Evolutionary conservation across 1,140 invertebrate genomes (phyloP).

Genomic region (Lepidostoma basale): DNA sequence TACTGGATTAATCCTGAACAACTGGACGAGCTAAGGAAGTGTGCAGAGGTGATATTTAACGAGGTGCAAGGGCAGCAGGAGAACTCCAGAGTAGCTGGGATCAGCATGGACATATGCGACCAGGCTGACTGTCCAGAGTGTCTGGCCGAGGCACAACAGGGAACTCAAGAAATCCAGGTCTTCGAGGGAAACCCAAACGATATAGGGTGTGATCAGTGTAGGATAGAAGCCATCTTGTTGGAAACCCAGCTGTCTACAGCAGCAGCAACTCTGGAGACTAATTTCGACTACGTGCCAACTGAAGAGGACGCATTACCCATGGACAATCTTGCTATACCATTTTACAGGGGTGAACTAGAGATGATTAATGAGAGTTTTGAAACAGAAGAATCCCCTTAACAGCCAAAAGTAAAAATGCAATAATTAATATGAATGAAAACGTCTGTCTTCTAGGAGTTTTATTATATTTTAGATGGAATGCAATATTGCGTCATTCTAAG

Average conservation of each 20-base stretch:
- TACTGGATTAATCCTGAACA: conserved; percentile 33
- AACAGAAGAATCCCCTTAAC: conserved; percentile 31
- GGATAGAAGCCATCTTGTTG: conserved; percentile 21
- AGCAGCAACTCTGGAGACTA: conserved; percentile 33
- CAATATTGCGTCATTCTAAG: no score
- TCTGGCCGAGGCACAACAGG: neutral
- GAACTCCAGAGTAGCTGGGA: conserved; percentile 14
- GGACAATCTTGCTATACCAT: conserved; percentile 31
- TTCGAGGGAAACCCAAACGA: neutral
- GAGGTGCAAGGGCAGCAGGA: conserved; percentile 35
- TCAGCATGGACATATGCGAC: conserved; percentile 35
- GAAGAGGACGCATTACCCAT: conserved; percentile 14
- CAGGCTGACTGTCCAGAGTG: conserved; percentile 9
- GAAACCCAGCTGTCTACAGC: neutral
- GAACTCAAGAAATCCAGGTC: neutral
- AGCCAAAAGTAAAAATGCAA: no score
- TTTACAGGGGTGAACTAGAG: conserved; percentile 39
- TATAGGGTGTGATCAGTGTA: conserved; percentile 1
- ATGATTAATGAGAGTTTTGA: conserved; percentile 46
- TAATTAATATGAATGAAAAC: no score
- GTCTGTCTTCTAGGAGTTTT: no score
- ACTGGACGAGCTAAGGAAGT: conserved; percentile 35
- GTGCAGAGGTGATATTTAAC: conserved; percentile 42
- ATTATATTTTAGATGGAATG: no score
- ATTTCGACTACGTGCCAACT: conserved; percentile 35